Evolutionary conservation across 2,888 invertebrate species (phyloP).

Genomic region (Acronicta alni): DNA sequence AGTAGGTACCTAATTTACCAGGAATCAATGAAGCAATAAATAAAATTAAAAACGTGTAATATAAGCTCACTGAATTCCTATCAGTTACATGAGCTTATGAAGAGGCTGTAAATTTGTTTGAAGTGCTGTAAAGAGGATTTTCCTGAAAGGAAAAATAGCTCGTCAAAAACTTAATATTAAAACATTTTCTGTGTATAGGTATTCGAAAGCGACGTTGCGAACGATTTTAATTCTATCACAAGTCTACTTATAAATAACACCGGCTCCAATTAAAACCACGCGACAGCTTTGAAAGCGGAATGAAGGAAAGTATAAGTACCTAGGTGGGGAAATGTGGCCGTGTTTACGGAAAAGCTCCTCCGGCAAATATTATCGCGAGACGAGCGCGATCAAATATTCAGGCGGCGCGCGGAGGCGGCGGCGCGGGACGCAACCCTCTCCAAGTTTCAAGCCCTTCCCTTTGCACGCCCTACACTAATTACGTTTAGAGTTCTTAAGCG

Average conservation of each 20-base stretch:
- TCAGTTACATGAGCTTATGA: constrained; percentile 66
- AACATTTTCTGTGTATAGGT: constrained; percentile 74
- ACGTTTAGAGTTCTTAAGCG: constrained; percentile 92
- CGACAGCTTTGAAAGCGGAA: constrained; percentile 85
- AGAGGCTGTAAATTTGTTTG: constrained; percentile 79
- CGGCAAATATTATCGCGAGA: constrained; percentile 88
- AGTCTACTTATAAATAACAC: constrained; percentile 86
- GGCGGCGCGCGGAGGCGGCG: constrained; percentile 81
- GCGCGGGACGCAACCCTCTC: constrained; percentile 90
- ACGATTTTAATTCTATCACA: constrained; percentile 87
- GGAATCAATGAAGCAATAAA: constrained; percentile 55
- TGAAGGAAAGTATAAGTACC: constrained; percentile 82
- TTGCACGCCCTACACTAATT: constrained; percentile 91
- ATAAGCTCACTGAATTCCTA: constrained; percentile 67
- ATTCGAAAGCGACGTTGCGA: constrained; percentile 82
- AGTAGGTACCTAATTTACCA: constrained; percentile 5
- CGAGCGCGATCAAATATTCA: constrained; percentile 88
- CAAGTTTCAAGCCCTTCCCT: constrained; percentile 90
- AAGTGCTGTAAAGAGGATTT: constrained; percentile 80
- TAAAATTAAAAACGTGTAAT: constrained; percentile 58
- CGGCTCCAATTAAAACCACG: constrained; percentile 86
- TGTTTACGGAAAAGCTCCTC: constrained; percentile 88
- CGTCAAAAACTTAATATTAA: constrained; percentile 82
- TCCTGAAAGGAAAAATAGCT: constrained; percentile 77
- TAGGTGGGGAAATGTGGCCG: constrained; percentile 84